Percentiles rank a stretch among this genome's conserved stretches.
phyloP scores from a whole-genome alignment of 2,113 vertebrate species.

The Trichechus manatus region DNA sequence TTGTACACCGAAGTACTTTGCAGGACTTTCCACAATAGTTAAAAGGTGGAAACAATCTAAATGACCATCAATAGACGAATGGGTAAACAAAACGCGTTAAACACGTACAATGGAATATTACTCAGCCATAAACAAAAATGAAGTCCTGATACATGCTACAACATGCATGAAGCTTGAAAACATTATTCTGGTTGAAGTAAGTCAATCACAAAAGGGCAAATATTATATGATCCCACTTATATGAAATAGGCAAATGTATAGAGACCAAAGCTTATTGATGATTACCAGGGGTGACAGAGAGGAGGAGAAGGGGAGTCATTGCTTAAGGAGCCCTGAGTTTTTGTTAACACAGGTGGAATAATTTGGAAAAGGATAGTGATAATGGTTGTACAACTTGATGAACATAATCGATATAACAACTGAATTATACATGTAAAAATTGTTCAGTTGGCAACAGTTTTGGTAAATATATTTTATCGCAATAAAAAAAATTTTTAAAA shows the following conservation, averaged over 20 bases:
- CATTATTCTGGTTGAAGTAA: background rate
- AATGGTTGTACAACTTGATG: background rate
- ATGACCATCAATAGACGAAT: background rate
- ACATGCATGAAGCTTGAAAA: background rate
- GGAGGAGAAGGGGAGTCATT: background rate
- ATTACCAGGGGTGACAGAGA: background rate
- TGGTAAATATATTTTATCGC: background rate
- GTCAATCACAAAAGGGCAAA: background rate
- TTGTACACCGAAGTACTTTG: background rate
- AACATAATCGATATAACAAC: background rate
- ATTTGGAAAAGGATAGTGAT: background rate
- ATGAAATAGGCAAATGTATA: background rate
- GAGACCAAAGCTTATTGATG: background rate
- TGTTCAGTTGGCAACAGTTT: background rate
- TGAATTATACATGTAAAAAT: background rate
- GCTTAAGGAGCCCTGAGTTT: background rate
- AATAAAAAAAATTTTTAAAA: background rate
- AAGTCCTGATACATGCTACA: background rate
- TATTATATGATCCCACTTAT: background rate
- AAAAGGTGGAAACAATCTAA: background rate
- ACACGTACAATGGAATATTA: background rate
- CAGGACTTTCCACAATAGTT: background rate
- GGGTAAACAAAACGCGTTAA: background rate
- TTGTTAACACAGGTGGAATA: background rate
- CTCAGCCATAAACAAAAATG: background rate